Evolutionary conservation across 2,113 vertebrate species (phyloP).

Genomic region (Macquaria australasica): DNA sequence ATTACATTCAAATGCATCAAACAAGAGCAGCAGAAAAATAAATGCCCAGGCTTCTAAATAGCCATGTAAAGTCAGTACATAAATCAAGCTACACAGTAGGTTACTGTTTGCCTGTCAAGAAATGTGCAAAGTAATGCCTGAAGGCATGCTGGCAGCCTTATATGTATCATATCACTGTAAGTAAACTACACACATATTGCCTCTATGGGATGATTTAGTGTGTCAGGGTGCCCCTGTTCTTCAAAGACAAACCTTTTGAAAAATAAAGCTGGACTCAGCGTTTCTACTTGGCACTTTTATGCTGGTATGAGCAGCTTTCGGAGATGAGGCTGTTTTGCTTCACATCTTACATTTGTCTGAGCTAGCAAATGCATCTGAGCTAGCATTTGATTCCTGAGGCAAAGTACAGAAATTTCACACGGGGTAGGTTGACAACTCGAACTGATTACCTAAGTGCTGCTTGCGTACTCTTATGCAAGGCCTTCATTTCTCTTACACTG

Average conservation of each 20-base stretch:
- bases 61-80: background rate
- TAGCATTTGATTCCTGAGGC: conserved; percentile 41
- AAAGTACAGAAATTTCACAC: conserved; percentile 23
- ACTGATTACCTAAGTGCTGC: conserved; percentile 19
- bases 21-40: conserved; percentile 3
- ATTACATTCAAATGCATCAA: conserved; percentile 8
- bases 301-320: conserved; percentile 44
- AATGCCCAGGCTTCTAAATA: conserved; percentile 9
- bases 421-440: background rate
- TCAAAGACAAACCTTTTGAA: conserved; percentile 52
- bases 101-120: conserved; percentile 33
- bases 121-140: conserved; percentile 35
- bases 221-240: conserved; percentile 51
- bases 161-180: conserved; percentile 30
- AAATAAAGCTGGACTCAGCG: conserved; percentile 51
- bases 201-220: conserved; percentile 41
- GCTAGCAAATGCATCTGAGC: conserved; percentile 32
- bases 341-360: conserved; percentile 46
- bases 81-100: conserved; percentile 42
- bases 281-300: conserved; percentile 52
- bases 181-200: conserved; percentile 41
- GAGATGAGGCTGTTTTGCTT: conserved; percentile 23
- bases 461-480: background rate
- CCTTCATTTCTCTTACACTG: background rate
- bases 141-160: conserved; percentile 28